Evolutionary conservation across 2,797 vertebrate species (phyloP), one percentile per base, ranked within the genome.

Genomic region (Gymnopithys bicolor): DNA sequence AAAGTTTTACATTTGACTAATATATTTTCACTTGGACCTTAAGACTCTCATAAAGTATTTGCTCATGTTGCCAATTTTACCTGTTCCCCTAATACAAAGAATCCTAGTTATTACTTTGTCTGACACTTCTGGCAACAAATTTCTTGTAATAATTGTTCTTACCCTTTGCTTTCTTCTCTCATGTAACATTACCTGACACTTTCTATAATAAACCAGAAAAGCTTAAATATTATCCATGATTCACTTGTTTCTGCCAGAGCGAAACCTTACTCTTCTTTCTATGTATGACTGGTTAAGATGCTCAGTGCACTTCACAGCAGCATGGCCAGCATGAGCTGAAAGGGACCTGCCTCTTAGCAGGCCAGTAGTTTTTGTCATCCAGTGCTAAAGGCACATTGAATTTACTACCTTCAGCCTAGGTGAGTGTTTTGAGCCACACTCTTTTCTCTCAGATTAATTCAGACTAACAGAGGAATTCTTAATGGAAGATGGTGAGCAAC

Each of bases 201-300:
- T 84, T 25, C 53, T 70, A 25, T 91, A 96, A 90, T 81, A 96
- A 95, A 92, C 51, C 52, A 90, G 66, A 93, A 96, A 91, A 78
- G 39, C 71, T 63, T 78, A 73, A 89, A 66, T 87, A 71, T 90
- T 94, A 81, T 71, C 76, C 46, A 32, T 64, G 23, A 84, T 43
- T 43, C 85, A 60, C 45, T 46, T 32, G 22, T 82, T 90, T 67
- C 75, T 84, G 35, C 74, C 55, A 81, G 24, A 92, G 43, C 41
- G 76, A 94, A 92, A 49, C 7, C 3, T 68, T 59, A n/a, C 21
- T 89, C 32, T 62, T 62, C 48, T 87, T 76, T 56, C 48, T 13
- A 2, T 43, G 41, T 67, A 37, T 92, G 45, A 27, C 45, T 66
- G 33, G 37, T 52, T 76, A 70, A 89, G 64, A 7, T 77, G 28